phyloP scores from a whole-genome alignment of 2,113 vertebrate species.

The Colistium nudipinnis region DNA sequence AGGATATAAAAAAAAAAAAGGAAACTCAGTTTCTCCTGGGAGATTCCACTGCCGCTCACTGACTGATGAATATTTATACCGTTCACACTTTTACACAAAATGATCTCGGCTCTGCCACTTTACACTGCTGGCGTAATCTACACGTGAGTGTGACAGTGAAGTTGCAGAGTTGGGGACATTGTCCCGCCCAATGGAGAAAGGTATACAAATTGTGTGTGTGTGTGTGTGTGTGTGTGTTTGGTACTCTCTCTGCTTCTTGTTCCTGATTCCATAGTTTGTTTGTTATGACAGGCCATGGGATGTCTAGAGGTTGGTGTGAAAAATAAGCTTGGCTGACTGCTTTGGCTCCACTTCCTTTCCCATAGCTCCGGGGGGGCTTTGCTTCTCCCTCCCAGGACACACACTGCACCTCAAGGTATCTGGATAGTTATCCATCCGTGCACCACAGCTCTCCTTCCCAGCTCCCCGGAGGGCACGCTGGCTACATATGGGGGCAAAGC shows the following conservation, averaged over 20 bases:
- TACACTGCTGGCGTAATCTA: constrained; percentile 34
- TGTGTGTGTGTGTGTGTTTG: constrained; percentile 5
- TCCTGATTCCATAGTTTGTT: constrained; percentile 64
- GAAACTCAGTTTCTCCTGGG: constrained; percentile 42
- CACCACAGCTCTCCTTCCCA: constrained; percentile 44
- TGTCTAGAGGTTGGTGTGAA: constrained; percentile 55
- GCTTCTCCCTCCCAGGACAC: constrained; percentile 34
- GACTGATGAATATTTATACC: constrained; percentile 76
- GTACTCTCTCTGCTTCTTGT: constrained; percentile 44
- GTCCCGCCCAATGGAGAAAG: constrained; percentile 34
- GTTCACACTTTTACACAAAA: constrained; percentile 63
- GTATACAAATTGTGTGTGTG: constrained; percentile 12
- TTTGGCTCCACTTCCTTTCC: constrained; percentile 48
- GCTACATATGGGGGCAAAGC: constrained; percentile 38
- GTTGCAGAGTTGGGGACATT: constrained; percentile 31
- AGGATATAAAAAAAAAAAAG: constrained; percentile 46
- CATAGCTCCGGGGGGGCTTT: constrained; percentile 56
- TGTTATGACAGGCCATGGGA: constrained; percentile 43
- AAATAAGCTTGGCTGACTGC: constrained; percentile 70
- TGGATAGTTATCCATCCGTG: constrained; percentile 69
- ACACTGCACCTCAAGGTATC: constrained; percentile 71
- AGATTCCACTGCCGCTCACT: constrained; percentile 48
- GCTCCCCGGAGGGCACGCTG: constrained; percentile 45
- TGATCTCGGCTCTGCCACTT: constrained; percentile 53
- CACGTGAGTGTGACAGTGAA: constrained; percentile 44